Base-by-base conservation (phyloP, 2,888 invertebrate species). In the Onthophagus sagittarius region DNA sequence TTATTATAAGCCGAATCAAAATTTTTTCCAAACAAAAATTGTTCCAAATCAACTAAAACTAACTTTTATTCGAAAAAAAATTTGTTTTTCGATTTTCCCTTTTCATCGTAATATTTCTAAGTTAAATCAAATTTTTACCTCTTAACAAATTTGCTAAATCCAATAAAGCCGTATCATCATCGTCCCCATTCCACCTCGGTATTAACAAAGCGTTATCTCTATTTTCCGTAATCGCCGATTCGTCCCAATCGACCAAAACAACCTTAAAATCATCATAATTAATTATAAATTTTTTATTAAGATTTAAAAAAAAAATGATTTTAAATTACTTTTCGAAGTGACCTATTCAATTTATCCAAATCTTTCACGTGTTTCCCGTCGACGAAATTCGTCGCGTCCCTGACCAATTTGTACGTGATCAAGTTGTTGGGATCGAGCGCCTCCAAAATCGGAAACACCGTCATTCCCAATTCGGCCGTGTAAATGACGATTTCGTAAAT, bases 341-440 rank as follows among this genome's bases (percentile, higher is more conserved):
- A 94, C 77, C 96, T 87, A 83, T 96, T 96, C 0, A 96, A 87
- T 78, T 93, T 92, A 77, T 93, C 93, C 75, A 96, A 87, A 84
- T 95, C 95, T 85, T 99, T 99, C 0, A 98, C 93, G 84, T 99
- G 98, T 79, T 94, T 93, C 0, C 98, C 98, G 80, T 97, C 93
- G 53, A 93, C 90, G 84, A 98, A 99, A 83, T 96, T 93, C 0
- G 99, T 99, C 2, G 98, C 95, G 87, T 99, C 99, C 78, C 98
- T 77, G 79, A 97, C 98, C 79, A 99, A 87, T 78, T 96, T 90
- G 86, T 97, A 98, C 86, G 95, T 94, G 75, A 99, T 92, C 75
- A 86, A 88, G 82, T 92, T 93, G 83, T 98, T 94, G 0, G 97
- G 96, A 86, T 99, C 99, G 73, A 99, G 87, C 32, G 94, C 94